Evolutionary conservation across 2,113 vertebrate species (phyloP).

Genomic region (Micronisus gabar): DNA sequence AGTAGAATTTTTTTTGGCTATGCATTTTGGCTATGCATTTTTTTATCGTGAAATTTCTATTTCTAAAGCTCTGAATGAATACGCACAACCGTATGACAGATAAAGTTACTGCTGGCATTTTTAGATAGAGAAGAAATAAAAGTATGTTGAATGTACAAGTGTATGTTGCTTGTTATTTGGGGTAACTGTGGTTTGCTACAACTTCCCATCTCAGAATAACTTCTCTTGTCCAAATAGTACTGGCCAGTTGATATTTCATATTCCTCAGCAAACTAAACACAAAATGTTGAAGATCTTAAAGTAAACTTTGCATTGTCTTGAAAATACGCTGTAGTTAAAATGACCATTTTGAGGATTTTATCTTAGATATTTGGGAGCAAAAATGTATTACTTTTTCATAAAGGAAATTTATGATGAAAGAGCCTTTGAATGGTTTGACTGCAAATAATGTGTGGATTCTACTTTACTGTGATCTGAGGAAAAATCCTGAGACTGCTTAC

Average conservation of each 20-base stretch:
- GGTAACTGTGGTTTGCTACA: not conserved
- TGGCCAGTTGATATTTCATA: not conserved
- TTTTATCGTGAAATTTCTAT: not conserved
- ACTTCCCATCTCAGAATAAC: not conserved
- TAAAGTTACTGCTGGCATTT: not conserved
- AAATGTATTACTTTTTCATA: not conserved
- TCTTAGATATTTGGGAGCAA: not conserved
- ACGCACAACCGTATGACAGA: fast-evolving
- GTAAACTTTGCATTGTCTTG: not conserved
- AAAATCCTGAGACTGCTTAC: not conserved
- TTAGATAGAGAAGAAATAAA: not conserved
- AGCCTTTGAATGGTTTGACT: not conserved
- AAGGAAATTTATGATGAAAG: not conserved
- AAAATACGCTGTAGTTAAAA: not conserved
- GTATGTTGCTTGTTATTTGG: not conserved
- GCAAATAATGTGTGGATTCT: not conserved
- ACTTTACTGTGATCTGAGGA: not conserved
- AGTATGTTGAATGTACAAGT: not conserved
- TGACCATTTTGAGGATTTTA: not conserved
- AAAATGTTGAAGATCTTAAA: not conserved
- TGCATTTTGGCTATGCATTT: not conserved
- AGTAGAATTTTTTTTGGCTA: not conserved
- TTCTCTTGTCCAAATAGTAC: not conserved
- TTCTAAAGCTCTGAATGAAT: not conserved
- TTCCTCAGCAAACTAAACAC: not conserved